Percentiles rank a stretch among this genome's conserved stretches.
phyloP scores from a whole-genome alignment of 2,797 vertebrate species.

The Acestrorhynchus altus region DNA sequence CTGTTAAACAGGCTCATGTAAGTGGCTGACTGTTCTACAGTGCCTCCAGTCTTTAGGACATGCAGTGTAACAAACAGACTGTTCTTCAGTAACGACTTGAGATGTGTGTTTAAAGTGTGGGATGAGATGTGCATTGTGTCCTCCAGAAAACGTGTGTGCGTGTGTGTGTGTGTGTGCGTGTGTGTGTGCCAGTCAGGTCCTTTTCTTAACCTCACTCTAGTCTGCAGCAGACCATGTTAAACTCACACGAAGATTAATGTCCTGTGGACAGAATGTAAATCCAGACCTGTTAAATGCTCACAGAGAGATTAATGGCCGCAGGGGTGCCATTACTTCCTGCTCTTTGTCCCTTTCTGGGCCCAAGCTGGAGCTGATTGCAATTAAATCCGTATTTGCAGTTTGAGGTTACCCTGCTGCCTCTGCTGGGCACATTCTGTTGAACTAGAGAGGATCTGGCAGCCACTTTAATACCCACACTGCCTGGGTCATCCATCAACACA shows the following conservation, averaged over 20 bases:
- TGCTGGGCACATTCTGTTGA: slow-evolving; percentile 60
- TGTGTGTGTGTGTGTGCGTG: background rate
- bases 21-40: no score
- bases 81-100: no score
- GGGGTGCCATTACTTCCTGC: slow-evolving; percentile 35
- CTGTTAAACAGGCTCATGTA: background rate
- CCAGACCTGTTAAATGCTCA: slow-evolving; percentile 54
- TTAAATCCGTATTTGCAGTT: slow-evolving; percentile 73
- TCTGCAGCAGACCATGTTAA: slow-evolving; percentile 57
- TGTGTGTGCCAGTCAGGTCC: background rate
- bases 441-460: slow-evolving; percentile 73
- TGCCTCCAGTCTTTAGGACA: background rate
- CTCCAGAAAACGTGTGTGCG: background rate
- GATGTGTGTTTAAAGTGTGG: no score
- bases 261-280: slow-evolving; percentile 49
- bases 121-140: no score
- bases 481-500: slow-evolving; percentile 73
- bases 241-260: slow-evolving; percentile 66
- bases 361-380: slow-evolving; percentile 71
- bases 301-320: slow-evolving; percentile 64
- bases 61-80: no score
- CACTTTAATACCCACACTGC: slow-evolving; percentile 70
- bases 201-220: slow-evolving; percentile 10
- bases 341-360: slow-evolving; percentile 64
- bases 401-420: slow-evolving; percentile 61